These are phyloP conservation scores for Drosophila nigrodunni DNA, from an alignment of 1,140 invertebrate genomes.

Conservation along the genomic window DNA sequence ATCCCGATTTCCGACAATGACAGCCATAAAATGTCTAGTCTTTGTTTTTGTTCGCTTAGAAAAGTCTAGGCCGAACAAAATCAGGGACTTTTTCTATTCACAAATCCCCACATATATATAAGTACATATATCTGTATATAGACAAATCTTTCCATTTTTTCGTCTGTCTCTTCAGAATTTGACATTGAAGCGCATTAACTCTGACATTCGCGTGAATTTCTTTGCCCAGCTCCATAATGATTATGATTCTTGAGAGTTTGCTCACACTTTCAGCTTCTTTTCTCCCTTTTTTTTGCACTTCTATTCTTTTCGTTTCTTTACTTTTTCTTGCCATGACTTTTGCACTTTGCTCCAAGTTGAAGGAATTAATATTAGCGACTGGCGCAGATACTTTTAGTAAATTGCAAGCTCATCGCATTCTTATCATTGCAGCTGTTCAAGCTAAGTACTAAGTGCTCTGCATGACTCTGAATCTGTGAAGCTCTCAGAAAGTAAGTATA, in stretches of 20 bases:
- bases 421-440: conserved; percentile 64
- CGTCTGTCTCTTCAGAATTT: conserved; percentile 46
- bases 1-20: conserved; percentile 71
- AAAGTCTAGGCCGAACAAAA: conserved; percentile 42
- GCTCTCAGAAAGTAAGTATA: conserved; percentile 18
- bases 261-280: not conserved
- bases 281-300: conserved; percentile 1
- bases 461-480: conserved; percentile 43
- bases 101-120: conserved; percentile 7
- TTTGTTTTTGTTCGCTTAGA: conserved; percentile 40
- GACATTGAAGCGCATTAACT: conserved; percentile 72
- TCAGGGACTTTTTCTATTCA: conserved; percentile 37
- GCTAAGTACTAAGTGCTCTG: conserved; percentile 55
- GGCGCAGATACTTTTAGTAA: conserved; percentile 38
- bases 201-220: conserved; percentile 68
- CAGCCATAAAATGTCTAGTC: conserved; percentile 71
- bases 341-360: conserved; percentile 70
- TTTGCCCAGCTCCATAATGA: conserved; percentile 37
- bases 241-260: conserved; percentile 64
- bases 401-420: conserved; percentile 62
- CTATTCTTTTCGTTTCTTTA: not conserved
- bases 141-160: conserved; percentile 30
- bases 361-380: conserved; percentile 67
- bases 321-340: conserved; percentile 65
- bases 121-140: conserved; percentile 10